These are phyloP conservation scores for Pelmatolapia mariae DNA, from an alignment of 2,113 vertebrate species.

Conservation along the genomic window DNA sequence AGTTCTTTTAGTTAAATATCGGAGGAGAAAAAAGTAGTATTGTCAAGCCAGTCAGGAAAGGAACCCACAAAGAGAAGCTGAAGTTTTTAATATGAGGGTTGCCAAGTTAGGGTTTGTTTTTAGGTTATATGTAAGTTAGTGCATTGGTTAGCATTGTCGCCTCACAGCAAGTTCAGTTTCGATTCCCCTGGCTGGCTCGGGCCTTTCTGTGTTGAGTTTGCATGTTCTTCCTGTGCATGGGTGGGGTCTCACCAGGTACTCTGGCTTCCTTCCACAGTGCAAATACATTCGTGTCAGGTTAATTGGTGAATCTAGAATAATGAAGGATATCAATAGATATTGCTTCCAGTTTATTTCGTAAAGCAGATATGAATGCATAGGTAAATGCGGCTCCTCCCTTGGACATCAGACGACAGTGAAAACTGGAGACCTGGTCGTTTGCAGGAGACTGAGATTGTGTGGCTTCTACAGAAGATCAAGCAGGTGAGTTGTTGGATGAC, in stretches of 20 bases:
- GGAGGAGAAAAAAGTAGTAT: background rate
- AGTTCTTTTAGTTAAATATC: background rate
- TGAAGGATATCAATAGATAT: background rate
- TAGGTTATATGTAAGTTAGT: background rate
- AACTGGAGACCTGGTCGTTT: background rate
- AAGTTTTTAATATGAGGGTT: background rate
- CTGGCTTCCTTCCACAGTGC: background rate
- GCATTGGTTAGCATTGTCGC: background rate
- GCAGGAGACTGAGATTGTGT: background rate
- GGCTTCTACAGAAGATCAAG: background rate
- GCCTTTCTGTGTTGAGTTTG: background rate
- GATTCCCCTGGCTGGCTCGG: background rate
- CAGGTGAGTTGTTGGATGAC: background rate
- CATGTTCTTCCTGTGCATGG: background rate
- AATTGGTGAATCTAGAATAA: background rate
- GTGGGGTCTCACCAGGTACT: background rate
- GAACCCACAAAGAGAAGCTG: background rate
- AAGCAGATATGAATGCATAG: background rate
- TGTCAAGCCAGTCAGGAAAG: background rate
- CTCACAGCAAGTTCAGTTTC: background rate
- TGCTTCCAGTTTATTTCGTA: background rate
- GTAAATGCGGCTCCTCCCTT: background rate
- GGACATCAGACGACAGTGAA: background rate
- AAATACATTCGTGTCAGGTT: fast-evolving
- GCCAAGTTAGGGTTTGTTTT: background rate